Base-by-base conservation (phyloP, 2,888 invertebrate species). In the Microctonus hyperodae region DNA sequence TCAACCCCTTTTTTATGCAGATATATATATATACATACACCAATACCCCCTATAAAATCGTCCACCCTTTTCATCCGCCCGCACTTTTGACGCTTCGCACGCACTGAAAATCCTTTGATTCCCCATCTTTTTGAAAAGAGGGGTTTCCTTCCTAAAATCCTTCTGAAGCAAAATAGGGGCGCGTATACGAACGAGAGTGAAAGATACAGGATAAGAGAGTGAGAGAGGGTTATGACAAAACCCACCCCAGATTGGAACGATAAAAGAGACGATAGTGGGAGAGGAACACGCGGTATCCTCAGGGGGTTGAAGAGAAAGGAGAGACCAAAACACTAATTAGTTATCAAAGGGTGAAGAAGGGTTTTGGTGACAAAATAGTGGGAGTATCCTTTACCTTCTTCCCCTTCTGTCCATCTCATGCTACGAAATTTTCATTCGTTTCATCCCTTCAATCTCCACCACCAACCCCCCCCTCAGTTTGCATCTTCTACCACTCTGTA, bases 271-370 rank as follows among this genome's bases (percentile, higher is more conserved):
- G 66, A 65, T 73, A 79, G 72, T 23, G 28, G 56, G 79, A 80
- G 81, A 70, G 73, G 70, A 71, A 75, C 44, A 44, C 16, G 16
- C 44, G 82, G 83, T 22, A 25, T 22, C 51, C 23, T 51, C 10
- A 23, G 82, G 81, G 83, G 83, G 84, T 81, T 84, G 83, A 81
- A 82, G 83, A 77, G 80, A 73, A 73, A 69, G 74, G 83, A 83
- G 83, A 9, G 44, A 44, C 84, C 85, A 84, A 84, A 85, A 85
- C 86, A 84, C 87, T 87, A 87, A 87, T 87, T 87, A 87, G 87
- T 87, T 87, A 87, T 87, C 87, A 87, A 87, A 87, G 87, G 84
- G 83, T 77, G 78, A 80, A 83, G 79, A 80, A 81, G 81, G 83
- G 83, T 81, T n/a, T 82, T 79, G 81, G 81, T 82, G 82, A 81